Percentiles rank a stretch among this genome's conserved stretches.
Evolutionary conservation across 2,888 invertebrate genomes (phyloP).

Genomic region (Dynastes maya): DNA sequence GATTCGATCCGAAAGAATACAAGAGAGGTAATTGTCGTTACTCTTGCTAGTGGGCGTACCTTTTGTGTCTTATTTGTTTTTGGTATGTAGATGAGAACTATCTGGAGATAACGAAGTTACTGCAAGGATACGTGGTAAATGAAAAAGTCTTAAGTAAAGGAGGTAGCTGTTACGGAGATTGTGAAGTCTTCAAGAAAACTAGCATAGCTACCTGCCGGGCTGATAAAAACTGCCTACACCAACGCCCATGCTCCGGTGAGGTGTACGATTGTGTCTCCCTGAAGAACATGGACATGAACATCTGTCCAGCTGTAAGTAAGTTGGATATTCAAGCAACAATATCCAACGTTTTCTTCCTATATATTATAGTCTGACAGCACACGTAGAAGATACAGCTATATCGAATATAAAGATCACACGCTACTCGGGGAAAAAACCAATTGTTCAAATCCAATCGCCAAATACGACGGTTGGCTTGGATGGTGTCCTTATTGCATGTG

Average conservation of each 20-base stretch:
- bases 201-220: background rate
- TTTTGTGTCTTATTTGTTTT: background rate
- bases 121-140: constrained; percentile 88
- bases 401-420: constrained; percentile 82
- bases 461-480: constrained; percentile 88
- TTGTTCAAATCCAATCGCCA: constrained; percentile 66
- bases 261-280: constrained; percentile 57
- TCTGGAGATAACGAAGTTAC: constrained; percentile 80
- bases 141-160: constrained; percentile 76
- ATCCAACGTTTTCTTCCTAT: background rate
- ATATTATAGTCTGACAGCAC: constrained; percentile 58
- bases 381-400: constrained; percentile 81
- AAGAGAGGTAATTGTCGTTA: background rate
- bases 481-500: constrained; percentile 78
- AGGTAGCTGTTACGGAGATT: background rate
- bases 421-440: constrained; percentile 73
- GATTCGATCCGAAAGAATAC: constrained; percentile 79
- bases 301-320: constrained; percentile 59
- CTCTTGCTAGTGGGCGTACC: background rate
- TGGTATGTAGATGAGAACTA: constrained; percentile 72
- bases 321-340: background rate
- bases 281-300: constrained; percentile 67
- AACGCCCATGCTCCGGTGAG: constrained; percentile 1
- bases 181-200: background rate
- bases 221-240: background rate